Evolutionary conservation across 2,888 invertebrate genomes (phyloP), one percentile per base, ranked within the genome.

Genomic region (Craniophora ligustri): DNA sequence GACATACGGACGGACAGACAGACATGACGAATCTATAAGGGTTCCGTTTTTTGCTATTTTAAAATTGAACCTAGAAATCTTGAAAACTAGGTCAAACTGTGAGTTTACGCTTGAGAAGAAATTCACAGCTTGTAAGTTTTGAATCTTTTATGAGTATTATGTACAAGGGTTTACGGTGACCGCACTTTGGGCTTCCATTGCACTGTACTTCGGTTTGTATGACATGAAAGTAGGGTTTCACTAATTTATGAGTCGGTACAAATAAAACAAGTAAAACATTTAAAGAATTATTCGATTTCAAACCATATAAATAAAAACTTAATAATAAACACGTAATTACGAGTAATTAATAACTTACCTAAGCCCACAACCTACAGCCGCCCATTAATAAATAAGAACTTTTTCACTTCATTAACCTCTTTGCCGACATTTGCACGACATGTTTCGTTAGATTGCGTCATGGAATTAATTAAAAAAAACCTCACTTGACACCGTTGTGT

Each of bases 341-440:
- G 46, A 8, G 19, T 41, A 42, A n/a, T 23, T 45, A 45, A 63
- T 66, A 51, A 59, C 50, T 60, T 49, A 19, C 8, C 38, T 3
- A 34, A 50, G 34, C 39, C 14, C 45, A 45, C 14, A 18, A 30
- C 42, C 39, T 40, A 47, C 47, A 42, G 40, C 44, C 32, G 19
- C 2, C 47, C 31, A 51, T 44, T 45, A 41, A 38, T 32, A 34
- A 40, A 45, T 49, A 59, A 45, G 60, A 60, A 26, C 39, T n/a
- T 68, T 69, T 64, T 60, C 47, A 56, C 48, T 63, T 67, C 35
- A 70, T 66, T 70, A 51, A 68, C 44, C 51, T 49, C 48, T 56
- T 53, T 56, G 46, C 28, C 21, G 54, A 55, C 59, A 50, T 55
- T 55, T 19, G 47, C 67, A 61, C 63, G 67, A 51, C 55, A 62